These are phyloP conservation scores for Stercorarius parasiticus DNA, from an alignment of 2,113 vertebrate species.

Conservation along the genomic window DNA sequence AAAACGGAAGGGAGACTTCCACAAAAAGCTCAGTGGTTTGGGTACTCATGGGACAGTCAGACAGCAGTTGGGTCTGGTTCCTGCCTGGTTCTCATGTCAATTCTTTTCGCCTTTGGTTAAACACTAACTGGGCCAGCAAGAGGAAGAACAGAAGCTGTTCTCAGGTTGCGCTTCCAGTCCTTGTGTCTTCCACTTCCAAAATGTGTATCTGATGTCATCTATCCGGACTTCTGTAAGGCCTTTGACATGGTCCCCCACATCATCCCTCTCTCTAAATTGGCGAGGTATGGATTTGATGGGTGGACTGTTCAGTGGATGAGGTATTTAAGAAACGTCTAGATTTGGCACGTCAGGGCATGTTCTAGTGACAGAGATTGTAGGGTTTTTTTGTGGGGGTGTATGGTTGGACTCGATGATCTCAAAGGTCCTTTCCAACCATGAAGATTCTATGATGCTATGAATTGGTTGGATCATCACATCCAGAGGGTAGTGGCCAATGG, in stretches of 20 bases:
- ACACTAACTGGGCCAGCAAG: neutral
- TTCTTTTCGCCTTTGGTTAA: neutral
- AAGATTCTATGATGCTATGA: no score
- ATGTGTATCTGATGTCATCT: rapidly evolving
- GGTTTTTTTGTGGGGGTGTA: no score
- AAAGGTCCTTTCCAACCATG: no score
- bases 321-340: no score
- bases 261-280: neutral
- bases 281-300: neutral
- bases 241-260: neutral
- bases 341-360: no score
- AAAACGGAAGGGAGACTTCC: neutral
- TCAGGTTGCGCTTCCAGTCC: neutral
- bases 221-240: neutral
- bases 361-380: no score
- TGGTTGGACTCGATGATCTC: no score
- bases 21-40: neutral
- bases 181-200: neutral
- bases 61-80: neutral
- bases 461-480: neutral
- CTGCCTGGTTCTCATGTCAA: neutral
- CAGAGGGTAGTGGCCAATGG: neutral
- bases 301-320: neutral
- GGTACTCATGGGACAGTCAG: neutral
- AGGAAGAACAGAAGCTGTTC: neutral